Evolutionary conservation across 2,113 vertebrate species (phyloP).

Genomic region (Eira barbara): DNA sequence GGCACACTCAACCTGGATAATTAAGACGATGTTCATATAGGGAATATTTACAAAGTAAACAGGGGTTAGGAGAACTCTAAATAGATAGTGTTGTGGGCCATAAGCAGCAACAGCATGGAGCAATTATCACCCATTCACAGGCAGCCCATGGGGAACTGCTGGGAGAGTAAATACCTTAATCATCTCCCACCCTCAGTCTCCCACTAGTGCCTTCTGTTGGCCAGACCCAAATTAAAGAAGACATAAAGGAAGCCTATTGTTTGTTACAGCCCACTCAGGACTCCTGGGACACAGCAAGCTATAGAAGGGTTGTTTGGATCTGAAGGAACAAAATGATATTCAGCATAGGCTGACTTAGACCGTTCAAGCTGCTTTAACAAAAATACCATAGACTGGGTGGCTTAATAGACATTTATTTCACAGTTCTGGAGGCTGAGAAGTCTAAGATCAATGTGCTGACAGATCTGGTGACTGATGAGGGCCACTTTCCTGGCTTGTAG

Average conservation of each 20-base stretch:
- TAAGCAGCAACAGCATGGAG: background rate
- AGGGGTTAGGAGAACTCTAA: background rate
- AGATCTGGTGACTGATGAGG: background rate
- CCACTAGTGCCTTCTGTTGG: background rate
- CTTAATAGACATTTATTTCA: background rate
- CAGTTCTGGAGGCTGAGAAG: background rate
- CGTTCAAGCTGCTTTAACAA: background rate
- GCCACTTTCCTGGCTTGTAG: background rate
- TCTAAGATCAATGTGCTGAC: background rate
- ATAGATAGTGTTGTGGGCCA: background rate
- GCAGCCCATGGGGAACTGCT: background rate
- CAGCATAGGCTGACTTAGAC: background rate
- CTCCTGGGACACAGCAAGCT: background rate
- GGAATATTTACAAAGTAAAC: background rate
- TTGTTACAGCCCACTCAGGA: background rate
- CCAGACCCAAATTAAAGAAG: background rate
- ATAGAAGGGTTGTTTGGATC: background rate
- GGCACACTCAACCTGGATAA: background rate
- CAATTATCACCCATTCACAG: background rate
- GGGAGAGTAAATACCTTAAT: background rate
- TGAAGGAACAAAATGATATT: background rate
- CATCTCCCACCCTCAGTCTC: background rate
- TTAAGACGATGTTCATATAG: background rate
- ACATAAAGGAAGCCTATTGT: background rate
- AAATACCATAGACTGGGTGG: background rate